Evolutionary conservation across 1,140 invertebrate genomes (phyloP).

Genomic region (Zophobas atratus): DNA sequence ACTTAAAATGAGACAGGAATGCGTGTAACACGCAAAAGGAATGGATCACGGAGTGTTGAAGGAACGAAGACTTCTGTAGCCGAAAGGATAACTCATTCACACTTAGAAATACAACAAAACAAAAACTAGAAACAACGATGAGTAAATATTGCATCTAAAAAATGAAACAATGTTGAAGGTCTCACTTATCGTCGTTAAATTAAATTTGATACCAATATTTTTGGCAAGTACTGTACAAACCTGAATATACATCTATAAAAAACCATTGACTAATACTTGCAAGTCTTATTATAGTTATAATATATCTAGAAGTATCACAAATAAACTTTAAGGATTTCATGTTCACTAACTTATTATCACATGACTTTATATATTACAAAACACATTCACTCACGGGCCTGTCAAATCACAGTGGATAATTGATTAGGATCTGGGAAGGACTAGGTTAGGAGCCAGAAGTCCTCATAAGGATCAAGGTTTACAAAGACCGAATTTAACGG

Average conservation of each 20-base stretch:
- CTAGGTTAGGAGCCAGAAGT: constrained; percentile 64
- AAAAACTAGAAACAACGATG: constrained; percentile 36
- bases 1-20: constrained; percentile 54
- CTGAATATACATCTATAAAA: constrained; percentile 47
- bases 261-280: constrained; percentile 55
- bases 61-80: constrained; percentile 64
- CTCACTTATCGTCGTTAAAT: constrained; percentile 46
- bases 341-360: constrained; percentile 62
- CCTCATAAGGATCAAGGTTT: constrained; percentile 61
- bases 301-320: constrained; percentile 58
- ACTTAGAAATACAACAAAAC: constrained; percentile 45
- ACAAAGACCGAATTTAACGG: constrained; percentile 19
- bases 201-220: constrained; percentile 46
- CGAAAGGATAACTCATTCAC: constrained; percentile 58
- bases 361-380: constrained; percentile 53
- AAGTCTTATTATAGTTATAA: constrained; percentile 59
- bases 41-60: constrained; percentile 64
- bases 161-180: constrained; percentile 39
- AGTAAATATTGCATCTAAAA: constrained; percentile 45
- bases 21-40: constrained; percentile 59
- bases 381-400: constrained; percentile 54
- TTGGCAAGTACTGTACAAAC: constrained; percentile 49
- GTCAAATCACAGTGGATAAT: constrained; percentile 48
- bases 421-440: constrained; percentile 56
- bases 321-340: constrained; percentile 58